Evolutionary conservation across 2,888 invertebrate species (phyloP), one percentile per base, ranked within the genome.

Genomic region (Stenoptilia bipunctidactyla): DNA sequence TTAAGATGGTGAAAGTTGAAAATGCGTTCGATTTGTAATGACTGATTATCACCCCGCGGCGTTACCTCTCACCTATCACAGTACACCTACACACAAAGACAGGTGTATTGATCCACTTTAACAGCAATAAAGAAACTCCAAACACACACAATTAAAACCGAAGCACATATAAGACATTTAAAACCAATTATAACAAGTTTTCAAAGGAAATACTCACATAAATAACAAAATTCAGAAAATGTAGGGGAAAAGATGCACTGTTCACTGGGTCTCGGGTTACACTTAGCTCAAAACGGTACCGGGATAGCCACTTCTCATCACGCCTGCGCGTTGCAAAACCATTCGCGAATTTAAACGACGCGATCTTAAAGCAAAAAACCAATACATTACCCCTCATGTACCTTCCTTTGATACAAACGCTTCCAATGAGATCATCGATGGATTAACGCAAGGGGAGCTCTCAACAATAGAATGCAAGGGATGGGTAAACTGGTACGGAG

Each of bases 231-330:
- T n/a, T 30, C n/a, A 20, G 30, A 30, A 4, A 30, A 30, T 30
- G 10, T 30, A n/a, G 30, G n/a, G 12, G 12, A 30, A 30, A n/a
- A 30, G 61, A 60, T 66, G 58, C 72, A 74, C 72, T 72, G 68
- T 68, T 61, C 68, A 58, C 54, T 49, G 51, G 55, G 62, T 60
- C 30, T 68, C 61, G 47, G 45, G 52, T 69, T 69, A 70, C 73
- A 79, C 76, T 79, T 77, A 75, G 56, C 62, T 54, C 53, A 49
- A 30, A 30, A 56, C 46, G 51, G 56, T 48, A 54, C 58, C 66
- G 75, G 69, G 75, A 76, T 66, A 48, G 72, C 82, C 82, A 79
- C 53, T 77, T 82, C 80, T 66, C 62, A n/a, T n/a, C 54, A 42
- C 25, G 39, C 30, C n/a, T 30, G n/a, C 30, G 30, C 12, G 12